A percentile compares a stretch with the other conserved stretches of the same genome.
Evolutionary conservation across 92 coral and sea anemone genomes (phyloP).

Genomic region (Micromussa lordhowensis): DNA sequence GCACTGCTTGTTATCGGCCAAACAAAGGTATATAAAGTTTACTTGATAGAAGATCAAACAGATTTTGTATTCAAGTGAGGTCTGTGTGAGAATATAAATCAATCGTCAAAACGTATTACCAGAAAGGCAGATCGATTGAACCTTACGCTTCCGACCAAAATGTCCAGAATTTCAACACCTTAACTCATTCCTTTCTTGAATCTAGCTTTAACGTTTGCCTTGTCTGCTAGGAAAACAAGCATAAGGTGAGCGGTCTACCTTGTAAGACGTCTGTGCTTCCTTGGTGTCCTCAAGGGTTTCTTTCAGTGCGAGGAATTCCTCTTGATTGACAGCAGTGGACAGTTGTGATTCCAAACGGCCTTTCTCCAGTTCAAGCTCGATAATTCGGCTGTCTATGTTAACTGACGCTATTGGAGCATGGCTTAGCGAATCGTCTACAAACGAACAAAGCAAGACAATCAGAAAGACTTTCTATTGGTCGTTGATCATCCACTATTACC

Average conservation of each 20-base stretch:
- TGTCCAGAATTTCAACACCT: not conserved
- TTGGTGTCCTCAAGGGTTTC: constrained; percentile 68
- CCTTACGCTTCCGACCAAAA: not conserved
- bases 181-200: not conserved
- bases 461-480: not conserved
- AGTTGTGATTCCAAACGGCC: constrained; percentile 57
- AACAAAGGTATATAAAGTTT: too few relatives aligned
- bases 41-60: not conserved
- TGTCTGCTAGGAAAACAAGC: not conserved
- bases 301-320: constrained; percentile 63
- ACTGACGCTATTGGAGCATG: constrained; percentile 23
- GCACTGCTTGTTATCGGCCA: not conserved
- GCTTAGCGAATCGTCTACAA: constrained; percentile 22
- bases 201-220: not conserved
- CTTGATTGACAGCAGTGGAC: constrained; percentile 64
- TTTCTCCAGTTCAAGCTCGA: constrained; percentile 78
- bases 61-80: too few relatives aligned
- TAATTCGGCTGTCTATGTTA: constrained; percentile 75
- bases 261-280: constrained; percentile 72
- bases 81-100: too few relatives aligned
- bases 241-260: constrained; percentile 53
- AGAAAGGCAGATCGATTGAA: too few relatives aligned
- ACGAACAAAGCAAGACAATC: not conserved
- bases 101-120: too few relatives aligned
- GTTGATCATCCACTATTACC: too few relatives aligned